These are phyloP conservation scores for Promerops cafer DNA, from an alignment of 2,113 vertebrate species.

Conservation along the genomic window DNA sequence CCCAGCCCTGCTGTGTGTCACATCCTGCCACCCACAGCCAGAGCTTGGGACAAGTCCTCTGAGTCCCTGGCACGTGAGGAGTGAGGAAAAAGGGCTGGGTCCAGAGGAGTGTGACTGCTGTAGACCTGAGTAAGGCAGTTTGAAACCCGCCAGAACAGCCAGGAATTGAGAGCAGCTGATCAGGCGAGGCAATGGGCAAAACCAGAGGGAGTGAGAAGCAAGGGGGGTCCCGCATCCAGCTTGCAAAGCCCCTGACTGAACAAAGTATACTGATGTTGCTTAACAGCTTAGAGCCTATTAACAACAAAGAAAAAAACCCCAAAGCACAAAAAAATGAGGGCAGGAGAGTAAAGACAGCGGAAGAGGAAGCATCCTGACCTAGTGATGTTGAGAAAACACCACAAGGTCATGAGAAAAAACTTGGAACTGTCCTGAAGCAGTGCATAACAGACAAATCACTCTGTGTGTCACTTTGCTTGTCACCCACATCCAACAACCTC, in stretches of 20 bases:
- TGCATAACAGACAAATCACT: neutral
- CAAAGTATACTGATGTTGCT: neutral
- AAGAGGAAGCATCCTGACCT: neutral
- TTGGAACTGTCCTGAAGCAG: neutral
- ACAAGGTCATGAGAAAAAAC: neutral
- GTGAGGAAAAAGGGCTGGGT: neutral
- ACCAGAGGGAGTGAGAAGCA: neutral
- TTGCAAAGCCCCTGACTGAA: neutral
- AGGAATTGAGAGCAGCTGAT: neutral
- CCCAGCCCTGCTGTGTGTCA: neutral
- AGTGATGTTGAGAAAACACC: rapidly evolving
- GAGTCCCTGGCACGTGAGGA: neutral
- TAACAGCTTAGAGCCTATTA: neutral
- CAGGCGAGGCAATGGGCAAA: neutral
- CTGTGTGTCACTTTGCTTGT: neutral
- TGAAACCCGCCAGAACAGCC: neutral
- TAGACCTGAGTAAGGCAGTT: neutral
- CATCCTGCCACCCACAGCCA: neutral
- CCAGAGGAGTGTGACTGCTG: neutral
- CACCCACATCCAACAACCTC: neutral
- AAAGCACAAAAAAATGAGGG: neutral
- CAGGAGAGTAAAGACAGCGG: neutral
- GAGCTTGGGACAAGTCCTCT: neutral
- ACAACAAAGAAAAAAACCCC: neutral
- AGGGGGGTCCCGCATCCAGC: neutral